Base-by-base conservation (phyloP, 2,113 vertebrate genomes). In the Cygnus atratus region DNA sequence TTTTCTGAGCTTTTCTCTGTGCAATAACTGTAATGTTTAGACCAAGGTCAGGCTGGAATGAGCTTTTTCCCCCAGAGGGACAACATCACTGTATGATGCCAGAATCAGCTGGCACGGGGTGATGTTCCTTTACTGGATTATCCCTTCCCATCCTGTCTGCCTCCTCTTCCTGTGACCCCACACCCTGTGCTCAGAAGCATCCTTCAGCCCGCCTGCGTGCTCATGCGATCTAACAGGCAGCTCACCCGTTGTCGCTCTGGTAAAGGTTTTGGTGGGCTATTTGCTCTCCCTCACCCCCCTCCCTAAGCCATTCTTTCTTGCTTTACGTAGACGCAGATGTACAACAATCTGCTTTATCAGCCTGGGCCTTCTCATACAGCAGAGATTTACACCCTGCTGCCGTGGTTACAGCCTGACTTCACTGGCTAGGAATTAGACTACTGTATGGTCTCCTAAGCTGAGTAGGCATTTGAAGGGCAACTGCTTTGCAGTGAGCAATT, bases 331-430 rank as follows among this genome's bases (percentile, higher is more conserved):
- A 78, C 80, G 61, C 46, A 82, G 57, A 17, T 84, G 63, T 33
- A 48, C 71, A 76, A 57, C 85, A 79, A 77, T 85, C 74, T 72
- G 63, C 91, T 96, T 91, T 77, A 90, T 95, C 94, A 93, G 68
- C 62, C 75, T 29, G 55, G 65, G 55, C 4, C 8, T 75, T 77
- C 83, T 87, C 58, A 75, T 62, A 7, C 46, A 62, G 31, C 0
- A 0, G 41, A 90, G 70, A 62, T 88, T 93, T 97, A 52, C 62
- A 74, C 55, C 82, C 39, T 63, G 95, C 91, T 96, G 67, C 95
- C 83, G 68, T 92, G 67, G 94, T 94, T 94, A 95, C 91, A 84
- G 85, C 88, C 89, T 96, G 93, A 95, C 90, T 95, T 97, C 96
- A 95, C 83, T 87, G 91, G 77, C 2, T 70, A 94, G 88, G 91